phyloP scores from a whole-genome alignment of 1,140 invertebrate species.

The Macrobrachium rosenbergii region DNA sequence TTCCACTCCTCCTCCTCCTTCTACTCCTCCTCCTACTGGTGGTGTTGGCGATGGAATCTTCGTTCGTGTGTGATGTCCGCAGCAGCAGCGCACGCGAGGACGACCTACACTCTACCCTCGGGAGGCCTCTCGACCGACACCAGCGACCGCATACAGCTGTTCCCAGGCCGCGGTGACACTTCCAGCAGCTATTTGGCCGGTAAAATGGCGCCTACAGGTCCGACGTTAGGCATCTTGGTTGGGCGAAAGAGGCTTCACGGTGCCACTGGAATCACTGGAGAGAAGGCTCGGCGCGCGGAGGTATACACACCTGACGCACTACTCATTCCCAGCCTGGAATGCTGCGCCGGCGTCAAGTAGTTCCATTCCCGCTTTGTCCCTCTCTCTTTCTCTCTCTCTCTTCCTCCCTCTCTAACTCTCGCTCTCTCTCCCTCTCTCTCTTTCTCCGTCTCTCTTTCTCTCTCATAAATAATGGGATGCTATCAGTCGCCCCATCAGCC shows the following conservation, averaged over 20 bases:
- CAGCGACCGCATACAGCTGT: slow-evolving; percentile 21
- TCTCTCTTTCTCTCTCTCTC: too few relatives aligned
- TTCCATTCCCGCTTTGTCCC: slow-evolving; percentile 11
- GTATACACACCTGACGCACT: slow-evolving; percentile 51
- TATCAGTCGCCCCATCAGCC: slow-evolving; percentile 65
- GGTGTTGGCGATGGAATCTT: too few relatives aligned
- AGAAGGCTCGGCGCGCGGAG: slow-evolving; percentile 49
- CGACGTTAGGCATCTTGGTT: slow-evolving; percentile 53
- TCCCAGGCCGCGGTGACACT: slow-evolving; percentile 34
- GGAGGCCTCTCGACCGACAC: slow-evolving; percentile 9
- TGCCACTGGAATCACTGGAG: slow-evolving; percentile 60
- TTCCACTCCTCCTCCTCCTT: too few relatives aligned
- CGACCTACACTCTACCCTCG: slow-evolving; percentile 26
- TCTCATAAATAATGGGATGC: slow-evolving; percentile 67
- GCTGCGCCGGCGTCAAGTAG: slow-evolving; percentile 66
- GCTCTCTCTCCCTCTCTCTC: too few relatives aligned
- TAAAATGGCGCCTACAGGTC: slow-evolving; percentile 49
- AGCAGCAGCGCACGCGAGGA: too few relatives aligned
- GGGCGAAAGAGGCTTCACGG: slow-evolving; percentile 55
- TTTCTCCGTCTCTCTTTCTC: slow-evolving; percentile 34
- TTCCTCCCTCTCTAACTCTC: too few relatives aligned
- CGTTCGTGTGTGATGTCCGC: too few relatives aligned
- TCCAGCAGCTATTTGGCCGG: slow-evolving; percentile 49
- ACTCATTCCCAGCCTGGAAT: slow-evolving; percentile 56
- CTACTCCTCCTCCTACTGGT: too few relatives aligned